Base-by-base conservation (phyloP, 2,113 vertebrate species). In the Odobenus rosmarus region DNA sequence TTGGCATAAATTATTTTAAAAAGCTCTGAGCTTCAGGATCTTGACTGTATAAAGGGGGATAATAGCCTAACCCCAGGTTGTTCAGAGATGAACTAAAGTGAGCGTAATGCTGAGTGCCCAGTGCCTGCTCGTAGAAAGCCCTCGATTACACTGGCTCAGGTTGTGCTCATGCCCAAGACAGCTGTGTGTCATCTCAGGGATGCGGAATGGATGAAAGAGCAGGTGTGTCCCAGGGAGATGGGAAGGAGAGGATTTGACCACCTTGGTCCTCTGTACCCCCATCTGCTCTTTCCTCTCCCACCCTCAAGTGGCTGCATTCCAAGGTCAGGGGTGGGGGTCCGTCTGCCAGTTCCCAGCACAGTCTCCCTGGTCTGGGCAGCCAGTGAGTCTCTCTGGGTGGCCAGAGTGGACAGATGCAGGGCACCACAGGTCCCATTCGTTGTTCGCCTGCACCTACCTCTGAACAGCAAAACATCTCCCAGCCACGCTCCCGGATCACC, bases 141-240 rank as follows among this genome's bases (percentile, higher is more conserved):
- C 16, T 0, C 5, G 21, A 4, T 0, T 28, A 18, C 23, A 1
- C 46, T 23, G 5, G 1, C 76, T 46, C 21, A 4, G 1, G 15
- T 11, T 4, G 5, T 3, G 31, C 7, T 3, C 3, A 0, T 4
- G 53, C 19, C 62, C 42, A 4, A 21, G 33, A 26, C 14, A 8
- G 19, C 69, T 62, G 59, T 1, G 33, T 1, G 59, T 10, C 39
- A 4, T 16, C 64, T 80, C 39, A 0, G 6, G 23, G 26, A 28
- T 67, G 39, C 31, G 23, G 31, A 46, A 46, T 15, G n/a, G 51
- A 31, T 4, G n/a, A 26, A 59, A 21, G 24, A 55, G 64, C 89
- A 84, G 46, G 62, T 13, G 16, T 31, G 79, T 59, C 36, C 0
- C 5, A 42, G n/a, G 31, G 42, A 77, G 1, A 11, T 0, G 18